Conservation (phyloP, 1,140 invertebrate species). For the Eueides isabella region DNA sequence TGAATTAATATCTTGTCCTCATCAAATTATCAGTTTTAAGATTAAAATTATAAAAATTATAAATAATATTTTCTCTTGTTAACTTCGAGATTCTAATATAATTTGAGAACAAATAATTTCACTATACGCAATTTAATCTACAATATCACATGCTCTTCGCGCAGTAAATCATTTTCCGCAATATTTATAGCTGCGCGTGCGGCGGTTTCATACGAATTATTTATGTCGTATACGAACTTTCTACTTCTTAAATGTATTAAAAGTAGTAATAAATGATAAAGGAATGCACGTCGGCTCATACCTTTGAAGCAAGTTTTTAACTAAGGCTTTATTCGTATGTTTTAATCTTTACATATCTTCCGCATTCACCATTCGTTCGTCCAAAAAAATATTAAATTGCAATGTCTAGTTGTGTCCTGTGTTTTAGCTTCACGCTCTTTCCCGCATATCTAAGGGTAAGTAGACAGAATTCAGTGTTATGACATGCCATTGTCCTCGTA, state of each 20-base stretch:
- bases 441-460: no score
- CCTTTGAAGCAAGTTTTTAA: not conserved
- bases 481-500: no score
- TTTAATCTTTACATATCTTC: not conserved
- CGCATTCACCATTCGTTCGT: not conserved
- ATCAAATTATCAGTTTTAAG: no score
- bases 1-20: no score
- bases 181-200: not conserved
- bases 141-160: not conserved
- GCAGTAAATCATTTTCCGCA: slow-evolving; percentile 5
- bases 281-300: not conserved
- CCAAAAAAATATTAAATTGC: no score
- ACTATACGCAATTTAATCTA: not conserved
- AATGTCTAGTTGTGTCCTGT: no score
- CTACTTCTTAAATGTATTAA: slow-evolving; percentile 8
- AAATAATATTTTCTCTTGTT: no score
- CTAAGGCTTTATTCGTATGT: not conserved
- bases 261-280: not conserved
- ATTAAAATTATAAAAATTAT: no score
- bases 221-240: not conserved
- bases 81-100: no score
- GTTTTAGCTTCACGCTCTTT: no score
- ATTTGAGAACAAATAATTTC: not conserved
- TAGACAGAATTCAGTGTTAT: no score
- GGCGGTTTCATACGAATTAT: slow-evolving; percentile 5